Evolutionary conservation across 2,888 invertebrate species (phyloP).

Genomic region (Oxytorus armatus): DNA sequence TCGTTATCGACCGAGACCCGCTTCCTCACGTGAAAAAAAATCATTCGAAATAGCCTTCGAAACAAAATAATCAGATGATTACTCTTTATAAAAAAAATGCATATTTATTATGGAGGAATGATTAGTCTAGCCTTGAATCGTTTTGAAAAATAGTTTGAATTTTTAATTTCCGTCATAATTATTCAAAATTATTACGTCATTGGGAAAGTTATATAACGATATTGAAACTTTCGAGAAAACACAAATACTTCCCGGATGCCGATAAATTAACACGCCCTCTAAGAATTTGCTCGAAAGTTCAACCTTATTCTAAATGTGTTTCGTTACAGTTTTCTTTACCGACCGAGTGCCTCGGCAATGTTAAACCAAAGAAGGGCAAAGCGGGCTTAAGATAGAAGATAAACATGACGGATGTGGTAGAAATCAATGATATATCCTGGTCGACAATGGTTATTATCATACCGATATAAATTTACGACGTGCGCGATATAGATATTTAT

Average conservation of each 20-base stretch:
- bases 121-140: conserved; percentile 21
- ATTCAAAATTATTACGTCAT: conserved; percentile 7
- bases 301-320: too few relatives aligned
- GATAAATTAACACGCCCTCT: too few relatives aligned
- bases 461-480: conserved; percentile 33
- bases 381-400: conserved; percentile 22
- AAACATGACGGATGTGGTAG: conserved; percentile 30
- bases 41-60: neutral
- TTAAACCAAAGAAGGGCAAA: too few relatives aligned
- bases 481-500: neutral
- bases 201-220: too few relatives aligned
- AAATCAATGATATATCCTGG: conserved; percentile 27
- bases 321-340: too few relatives aligned
- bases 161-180: neutral
- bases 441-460: conserved; percentile 21
- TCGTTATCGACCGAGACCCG: too few relatives aligned
- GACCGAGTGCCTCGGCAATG: too few relatives aligned
- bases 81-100: conserved; percentile 1
- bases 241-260: too few relatives aligned
- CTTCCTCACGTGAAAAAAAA: conserved; percentile 30
- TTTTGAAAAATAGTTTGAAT: neutral
- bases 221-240: too few relatives aligned
- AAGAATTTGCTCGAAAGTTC: too few relatives aligned
- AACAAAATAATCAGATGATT: conserved; percentile 2
- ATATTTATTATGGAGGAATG: conserved; percentile 30